Evolutionary conservation across 92 coral and sea anemone genomes (phyloP).

Genomic region (Epizoanthus rinbou): DNA sequence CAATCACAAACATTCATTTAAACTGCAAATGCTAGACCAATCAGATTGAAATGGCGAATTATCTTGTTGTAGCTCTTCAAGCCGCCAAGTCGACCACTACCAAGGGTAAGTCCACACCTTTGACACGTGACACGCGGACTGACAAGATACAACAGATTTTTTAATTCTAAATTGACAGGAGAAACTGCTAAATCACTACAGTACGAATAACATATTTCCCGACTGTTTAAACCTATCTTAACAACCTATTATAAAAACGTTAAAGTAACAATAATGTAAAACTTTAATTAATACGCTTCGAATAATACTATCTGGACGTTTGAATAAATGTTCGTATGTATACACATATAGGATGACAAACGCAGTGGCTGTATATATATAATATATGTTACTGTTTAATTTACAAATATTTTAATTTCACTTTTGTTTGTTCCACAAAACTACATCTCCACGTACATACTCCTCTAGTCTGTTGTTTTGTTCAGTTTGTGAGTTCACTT

Average conservation of each 20-base stretch:
- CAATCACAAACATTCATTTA: neutral
- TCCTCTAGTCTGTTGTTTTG: neutral
- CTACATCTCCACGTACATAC: neutral
- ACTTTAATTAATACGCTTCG: no score
- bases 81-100: slow-evolving; percentile 75
- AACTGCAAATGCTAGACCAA: neutral
- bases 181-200: slow-evolving; percentile 17
- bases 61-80: slow-evolving; percentile 74
- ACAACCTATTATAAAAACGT: no score
- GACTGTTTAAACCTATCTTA: no score
- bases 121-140: slow-evolving; percentile 10
- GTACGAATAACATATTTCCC: neutral
- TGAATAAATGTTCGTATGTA: no score
- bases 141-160: neutral
- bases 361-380: slow-evolving; percentile 4
- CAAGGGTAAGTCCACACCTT: slow-evolving; percentile 65
- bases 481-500: neutral
- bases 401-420: neutral
- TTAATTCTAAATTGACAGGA: neutral
- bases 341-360: no score
- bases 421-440: no score
- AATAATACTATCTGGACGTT: no score
- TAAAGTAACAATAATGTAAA: no score
- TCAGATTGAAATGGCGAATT: slow-evolving; percentile 20
- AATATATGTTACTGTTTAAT: neutral